These are phyloP conservation scores for Menura novaehollandiae DNA, from an alignment of 2,113 vertebrate genomes.

Conservation along the genomic window DNA sequence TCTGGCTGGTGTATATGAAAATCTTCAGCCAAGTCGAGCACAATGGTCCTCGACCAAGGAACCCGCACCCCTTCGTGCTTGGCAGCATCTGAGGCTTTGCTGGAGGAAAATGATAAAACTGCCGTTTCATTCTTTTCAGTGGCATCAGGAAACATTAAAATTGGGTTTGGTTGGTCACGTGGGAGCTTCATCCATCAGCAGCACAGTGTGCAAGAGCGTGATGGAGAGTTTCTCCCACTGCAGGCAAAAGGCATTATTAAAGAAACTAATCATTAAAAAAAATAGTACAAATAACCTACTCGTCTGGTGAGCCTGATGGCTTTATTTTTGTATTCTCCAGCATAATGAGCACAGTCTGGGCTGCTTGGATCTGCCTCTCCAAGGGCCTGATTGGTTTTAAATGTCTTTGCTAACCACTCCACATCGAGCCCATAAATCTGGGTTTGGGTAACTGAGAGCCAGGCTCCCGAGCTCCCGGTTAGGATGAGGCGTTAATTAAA, in stretches of 20 bases:
- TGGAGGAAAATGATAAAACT: background rate
- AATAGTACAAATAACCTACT: slow-evolving; percentile 61
- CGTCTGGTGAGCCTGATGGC: slow-evolving; percentile 61
- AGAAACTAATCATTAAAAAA: slow-evolving; percentile 69
- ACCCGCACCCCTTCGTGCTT: rapidly evolving
- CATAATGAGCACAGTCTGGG: slow-evolving; percentile 45
- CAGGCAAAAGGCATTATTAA: slow-evolving; percentile 63
- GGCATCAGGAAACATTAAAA: slow-evolving; percentile 1
- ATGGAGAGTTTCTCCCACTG: background rate
- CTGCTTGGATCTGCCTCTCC: slow-evolving; percentile 43
- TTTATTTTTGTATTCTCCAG: slow-evolving; percentile 32
- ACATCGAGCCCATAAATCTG: slow-evolving; percentile 61
- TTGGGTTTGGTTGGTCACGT: background rate
- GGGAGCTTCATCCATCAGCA: slow-evolving; percentile 6
- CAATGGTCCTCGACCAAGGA: background rate
- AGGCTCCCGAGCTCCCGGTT: background rate
- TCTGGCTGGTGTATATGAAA: background rate
- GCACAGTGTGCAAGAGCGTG: rapidly evolving
- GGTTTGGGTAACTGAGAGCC: slow-evolving; percentile 51
- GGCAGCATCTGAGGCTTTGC: background rate
- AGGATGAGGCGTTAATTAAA: slow-evolving; percentile 68
- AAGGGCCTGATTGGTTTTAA: slow-evolving; percentile 70
- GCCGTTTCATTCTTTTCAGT: slow-evolving; percentile 12
- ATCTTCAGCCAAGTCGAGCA: rapidly evolving
- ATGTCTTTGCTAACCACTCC: slow-evolving; percentile 65